Percentiles rank a stretch among this genome's conserved stretches.
Conservation (phyloP, 1,140 invertebrate species). For the Panulirus ornatus region DNA sequence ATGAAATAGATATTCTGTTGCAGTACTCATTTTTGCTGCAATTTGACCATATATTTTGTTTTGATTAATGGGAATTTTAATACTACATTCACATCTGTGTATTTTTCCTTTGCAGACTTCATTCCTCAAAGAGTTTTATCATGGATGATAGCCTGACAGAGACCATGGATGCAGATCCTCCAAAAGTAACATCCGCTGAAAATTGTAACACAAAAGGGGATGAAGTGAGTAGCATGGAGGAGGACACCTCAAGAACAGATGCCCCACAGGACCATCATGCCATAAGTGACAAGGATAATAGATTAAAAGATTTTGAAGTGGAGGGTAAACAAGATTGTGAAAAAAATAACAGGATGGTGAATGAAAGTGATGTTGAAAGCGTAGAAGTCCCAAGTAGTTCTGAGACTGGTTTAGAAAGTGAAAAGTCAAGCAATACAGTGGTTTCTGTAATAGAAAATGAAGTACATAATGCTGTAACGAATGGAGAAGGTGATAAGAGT, state of each 20-base stretch:
- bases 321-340: not conserved
- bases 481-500: not conserved
- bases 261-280: no score
- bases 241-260: not conserved
- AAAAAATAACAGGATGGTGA: not conserved
- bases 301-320: not conserved
- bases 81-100: not conserved
- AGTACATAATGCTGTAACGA: no score
- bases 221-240: not conserved
- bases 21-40: no score
- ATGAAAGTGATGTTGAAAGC: not conserved
- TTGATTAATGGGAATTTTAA: no score
- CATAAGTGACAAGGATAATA: no score
- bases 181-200: not conserved
- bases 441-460: not conserved
- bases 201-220: no score
- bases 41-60: no score
- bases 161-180: not conserved
- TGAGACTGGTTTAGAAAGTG: not conserved
- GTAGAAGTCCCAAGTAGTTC: not conserved
- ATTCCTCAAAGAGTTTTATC: not conserved
- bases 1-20: no score
- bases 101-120: not conserved
- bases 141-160: not conserved
- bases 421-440: not conserved